These are phyloP conservation scores for Ischnura elegans DNA, from an alignment of 2,888 invertebrate genomes.

Conservation along the genomic window DNA sequence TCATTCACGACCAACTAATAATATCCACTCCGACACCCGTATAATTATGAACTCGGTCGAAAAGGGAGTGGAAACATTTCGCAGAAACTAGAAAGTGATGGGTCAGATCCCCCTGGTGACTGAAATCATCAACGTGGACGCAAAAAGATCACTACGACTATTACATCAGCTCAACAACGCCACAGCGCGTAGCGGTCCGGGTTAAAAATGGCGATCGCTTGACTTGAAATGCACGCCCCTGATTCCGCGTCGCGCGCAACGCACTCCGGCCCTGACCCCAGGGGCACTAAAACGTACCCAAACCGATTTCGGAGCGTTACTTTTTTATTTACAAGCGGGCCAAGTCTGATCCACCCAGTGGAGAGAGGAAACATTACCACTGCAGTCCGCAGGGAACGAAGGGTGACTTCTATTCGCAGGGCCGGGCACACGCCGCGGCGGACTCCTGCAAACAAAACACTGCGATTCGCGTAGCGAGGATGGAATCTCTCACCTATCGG, in stretches of 20 bases:
- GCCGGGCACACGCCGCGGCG: background rate
- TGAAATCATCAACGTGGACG: background rate
- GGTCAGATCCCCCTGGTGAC: background rate
- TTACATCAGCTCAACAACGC: background rate
- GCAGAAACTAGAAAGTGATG: background rate
- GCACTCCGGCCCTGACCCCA: background rate
- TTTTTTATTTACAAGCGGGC: background rate
- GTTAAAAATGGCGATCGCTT: background rate
- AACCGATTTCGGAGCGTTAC: background rate
- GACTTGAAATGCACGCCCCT: background rate
- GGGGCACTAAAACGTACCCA: background rate
- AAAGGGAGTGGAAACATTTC: background rate
- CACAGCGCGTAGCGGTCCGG: background rate
- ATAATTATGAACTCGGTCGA: background rate
- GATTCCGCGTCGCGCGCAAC: background rate
- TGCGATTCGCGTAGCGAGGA: background rate
- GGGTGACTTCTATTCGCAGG: background rate
- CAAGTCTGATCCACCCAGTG: background rate
- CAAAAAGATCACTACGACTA: background rate
- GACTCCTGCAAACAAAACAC: background rate
- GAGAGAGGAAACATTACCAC: constrained; percentile 5
- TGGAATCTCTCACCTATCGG: constrained; percentile 4
- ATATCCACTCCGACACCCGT: background rate
- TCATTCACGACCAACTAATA: background rate
- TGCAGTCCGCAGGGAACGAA: background rate